Percentiles rank a stretch among this genome's conserved stretches.
Evolutionary conservation across 2,113 vertebrate species (phyloP).

Genomic region (Talpa occidentalis): DNA sequence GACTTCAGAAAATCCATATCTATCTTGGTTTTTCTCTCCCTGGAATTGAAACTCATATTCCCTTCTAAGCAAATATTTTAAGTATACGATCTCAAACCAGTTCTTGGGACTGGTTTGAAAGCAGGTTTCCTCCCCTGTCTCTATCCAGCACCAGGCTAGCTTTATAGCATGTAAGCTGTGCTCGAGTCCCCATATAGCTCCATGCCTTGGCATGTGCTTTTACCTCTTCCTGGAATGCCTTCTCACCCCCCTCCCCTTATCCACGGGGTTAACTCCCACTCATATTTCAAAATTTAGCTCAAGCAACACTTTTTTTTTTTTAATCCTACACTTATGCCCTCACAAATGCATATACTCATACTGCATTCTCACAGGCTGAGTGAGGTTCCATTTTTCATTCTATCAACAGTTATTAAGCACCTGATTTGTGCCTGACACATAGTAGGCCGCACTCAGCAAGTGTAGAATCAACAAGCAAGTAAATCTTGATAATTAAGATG

Average conservation of each 20-base stretch:
- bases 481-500: conserved; percentile 19
- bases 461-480: conserved; percentile 46
- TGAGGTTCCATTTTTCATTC: conserved; percentile 55
- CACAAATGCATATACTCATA: conserved; percentile 67
- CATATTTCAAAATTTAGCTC: conserved; percentile 81
- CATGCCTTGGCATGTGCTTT: conserved; percentile 70
- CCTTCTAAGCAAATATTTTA: conserved; percentile 57
- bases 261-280: conserved; percentile 75
- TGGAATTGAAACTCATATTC: conserved; percentile 58
- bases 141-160: conserved; percentile 39
- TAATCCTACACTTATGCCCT: conserved; percentile 75
- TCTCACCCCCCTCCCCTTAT: not conserved
- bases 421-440: conserved; percentile 48
- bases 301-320: conserved; percentile 78
- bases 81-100: conserved; percentile 52
- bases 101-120: conserved; percentile 45
- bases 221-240: conserved; percentile 78
- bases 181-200: conserved; percentile 65
- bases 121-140: conserved; percentile 62
- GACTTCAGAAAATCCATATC: conserved; percentile 22
- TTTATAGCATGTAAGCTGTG: conserved; percentile 59
- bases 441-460: conserved; percentile 51
- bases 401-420: conserved; percentile 45
- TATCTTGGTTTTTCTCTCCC: not conserved
- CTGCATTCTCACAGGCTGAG: conserved; percentile 58